A percentile compares a stretch with the other conserved stretches of the same genome.
These are phyloP conservation scores for Amphipoea oculea DNA, from an alignment of 2,888 invertebrate species.

Conservation along the genomic window DNA sequence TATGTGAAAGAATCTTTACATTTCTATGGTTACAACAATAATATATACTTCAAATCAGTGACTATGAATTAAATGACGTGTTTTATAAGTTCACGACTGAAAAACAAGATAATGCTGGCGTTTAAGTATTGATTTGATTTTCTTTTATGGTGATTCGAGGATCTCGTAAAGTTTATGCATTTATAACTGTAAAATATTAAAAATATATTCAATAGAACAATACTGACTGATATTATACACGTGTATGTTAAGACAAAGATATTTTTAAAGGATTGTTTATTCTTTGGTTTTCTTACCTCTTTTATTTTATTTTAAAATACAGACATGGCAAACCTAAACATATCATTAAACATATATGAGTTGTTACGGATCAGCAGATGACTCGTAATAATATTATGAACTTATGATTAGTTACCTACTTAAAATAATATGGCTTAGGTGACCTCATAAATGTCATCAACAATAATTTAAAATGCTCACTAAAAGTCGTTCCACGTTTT, in stretches of 20 bases:
- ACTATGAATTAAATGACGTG: slow-evolving; percentile 3
- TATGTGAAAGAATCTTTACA: too few relatives aligned
- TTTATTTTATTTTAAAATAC: background rate
- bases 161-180: background rate
- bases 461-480: too few relatives aligned
- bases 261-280: slow-evolving; percentile 1
- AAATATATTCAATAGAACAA: background rate
- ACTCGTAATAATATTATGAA: background rate
- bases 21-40: too few relatives aligned
- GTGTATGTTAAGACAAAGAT: background rate
- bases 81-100: background rate
- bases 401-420: background rate
- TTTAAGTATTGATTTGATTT: background rate
- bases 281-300: background rate
- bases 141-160: background rate
- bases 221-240: background rate
- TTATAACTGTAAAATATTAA: background rate
- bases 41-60: background rate
- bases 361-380: background rate
- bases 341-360: background rate
- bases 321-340: background rate
- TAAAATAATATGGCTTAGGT: background rate
- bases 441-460: background rate
- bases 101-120: background rate
- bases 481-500: too few relatives aligned